Evolutionary conservation across 2,888 invertebrate genomes (phyloP).

Genomic region (Harmothoe impar): DNA sequence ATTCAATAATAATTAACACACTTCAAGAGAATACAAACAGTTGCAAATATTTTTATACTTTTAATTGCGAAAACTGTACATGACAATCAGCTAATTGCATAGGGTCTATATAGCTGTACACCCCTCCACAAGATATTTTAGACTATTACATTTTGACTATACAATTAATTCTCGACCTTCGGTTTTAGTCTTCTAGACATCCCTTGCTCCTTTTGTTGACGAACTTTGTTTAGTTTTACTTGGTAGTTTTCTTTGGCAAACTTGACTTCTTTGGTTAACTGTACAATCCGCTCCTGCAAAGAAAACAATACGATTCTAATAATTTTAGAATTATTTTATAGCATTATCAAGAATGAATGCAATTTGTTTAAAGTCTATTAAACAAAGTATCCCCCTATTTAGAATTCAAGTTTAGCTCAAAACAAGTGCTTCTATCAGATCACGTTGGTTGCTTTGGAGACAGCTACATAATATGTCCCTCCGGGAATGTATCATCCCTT

Average conservation of each 20-base stretch:
- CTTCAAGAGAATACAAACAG: no score
- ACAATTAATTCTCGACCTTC: neutral
- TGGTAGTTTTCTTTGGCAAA: constrained; percentile 65
- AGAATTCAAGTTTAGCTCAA: neutral
- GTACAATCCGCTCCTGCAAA: constrained; percentile 65
- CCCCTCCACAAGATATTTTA: neutral
- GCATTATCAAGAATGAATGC: neutral
- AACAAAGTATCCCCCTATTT: neutral
- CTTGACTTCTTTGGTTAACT: constrained; percentile 66
- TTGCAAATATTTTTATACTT: neutral
- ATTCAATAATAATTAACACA: no score
- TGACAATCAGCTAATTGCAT: neutral
- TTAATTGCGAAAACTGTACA: neutral
- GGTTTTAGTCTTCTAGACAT: neutral
- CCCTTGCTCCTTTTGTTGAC: neutral
- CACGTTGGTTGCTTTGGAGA: no score
- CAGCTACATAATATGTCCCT: no score
- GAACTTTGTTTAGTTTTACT: neutral
- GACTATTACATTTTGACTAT: neutral
- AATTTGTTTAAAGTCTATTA: neutral
- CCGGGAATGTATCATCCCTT: no score
- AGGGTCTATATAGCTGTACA: neutral
- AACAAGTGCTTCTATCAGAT: neutral
- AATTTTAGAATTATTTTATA: neutral
- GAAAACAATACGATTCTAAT: neutral